Conservation (phyloP, 2,888 invertebrate genomes). For the Andrena minutula region DNA sequence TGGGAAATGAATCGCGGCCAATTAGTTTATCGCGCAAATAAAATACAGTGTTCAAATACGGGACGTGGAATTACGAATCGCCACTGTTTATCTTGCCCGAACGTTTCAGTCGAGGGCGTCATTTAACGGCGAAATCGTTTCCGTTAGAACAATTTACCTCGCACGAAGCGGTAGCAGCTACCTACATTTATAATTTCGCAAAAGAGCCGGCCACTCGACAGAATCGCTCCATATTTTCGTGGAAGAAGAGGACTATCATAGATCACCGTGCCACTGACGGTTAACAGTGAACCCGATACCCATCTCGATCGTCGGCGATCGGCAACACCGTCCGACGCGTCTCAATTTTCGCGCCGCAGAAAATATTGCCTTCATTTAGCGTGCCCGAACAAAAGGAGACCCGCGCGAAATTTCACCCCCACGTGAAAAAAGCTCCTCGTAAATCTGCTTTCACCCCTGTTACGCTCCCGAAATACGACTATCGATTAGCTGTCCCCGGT, state of each 20-base stretch:
- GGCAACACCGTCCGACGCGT: slow-evolving; percentile 5
- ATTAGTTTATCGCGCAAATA: slow-evolving; percentile 49
- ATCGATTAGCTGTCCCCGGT: slow-evolving; percentile 64
- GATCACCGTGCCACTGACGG: no score
- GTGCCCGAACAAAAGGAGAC: not conserved
- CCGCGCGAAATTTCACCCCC: not conserved
- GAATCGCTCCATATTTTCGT: no score
- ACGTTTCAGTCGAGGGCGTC: no score
- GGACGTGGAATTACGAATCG: not conserved
- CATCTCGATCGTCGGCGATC: not conserved
- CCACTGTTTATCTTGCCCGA: no score
- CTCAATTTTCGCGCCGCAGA: slow-evolving; percentile 1
- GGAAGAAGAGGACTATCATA: no score
- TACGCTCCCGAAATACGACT: slow-evolving; percentile 37
- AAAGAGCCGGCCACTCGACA: no score
- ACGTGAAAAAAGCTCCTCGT: slow-evolving; percentile 23
- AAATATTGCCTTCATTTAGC: slow-evolving; percentile 19
- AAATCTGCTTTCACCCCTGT: slow-evolving; percentile 33
- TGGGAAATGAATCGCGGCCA: slow-evolving; percentile 45
- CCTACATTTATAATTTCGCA: no score
- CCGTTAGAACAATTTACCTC: no score
- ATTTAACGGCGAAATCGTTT: no score
- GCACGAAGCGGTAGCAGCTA: no score
- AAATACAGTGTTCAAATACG: slow-evolving; percentile 4
- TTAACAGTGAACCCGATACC: slow-evolving; percentile 6